phyloP scores from a whole-genome alignment of 2,113 vertebrate species.

The Bathybates hornii region DNA sequence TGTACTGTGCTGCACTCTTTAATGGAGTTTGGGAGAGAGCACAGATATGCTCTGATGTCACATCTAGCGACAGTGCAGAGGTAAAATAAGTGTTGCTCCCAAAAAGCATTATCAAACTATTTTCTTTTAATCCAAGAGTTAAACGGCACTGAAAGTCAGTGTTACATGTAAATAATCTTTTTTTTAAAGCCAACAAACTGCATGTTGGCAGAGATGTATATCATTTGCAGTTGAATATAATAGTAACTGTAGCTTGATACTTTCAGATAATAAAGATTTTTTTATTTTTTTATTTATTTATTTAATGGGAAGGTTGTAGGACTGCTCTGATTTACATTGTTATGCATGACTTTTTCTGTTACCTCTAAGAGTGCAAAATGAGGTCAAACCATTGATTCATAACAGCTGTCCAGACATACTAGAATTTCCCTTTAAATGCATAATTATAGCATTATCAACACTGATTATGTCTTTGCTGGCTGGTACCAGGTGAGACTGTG shows the following conservation, averaged over 20 bases:
- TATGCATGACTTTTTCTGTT: background rate
- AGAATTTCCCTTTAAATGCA: background rate
- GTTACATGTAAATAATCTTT: background rate
- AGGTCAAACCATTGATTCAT: background rate
- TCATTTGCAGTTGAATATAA: background rate
- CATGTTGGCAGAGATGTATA: background rate
- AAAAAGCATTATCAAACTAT: background rate
- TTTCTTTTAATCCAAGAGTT: background rate
- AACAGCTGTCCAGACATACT: background rate
- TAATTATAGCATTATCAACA: background rate
- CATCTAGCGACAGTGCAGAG: slow-evolving; percentile 73
- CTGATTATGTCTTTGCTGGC: background rate
- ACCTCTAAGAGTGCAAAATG: background rate
- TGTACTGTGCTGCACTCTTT: slow-evolving; percentile 80
- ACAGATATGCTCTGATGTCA: slow-evolving; percentile 63
- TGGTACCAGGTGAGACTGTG: slow-evolving; percentile 78
- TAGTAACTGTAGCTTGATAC: background rate
- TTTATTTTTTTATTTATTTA: rapidly evolving
- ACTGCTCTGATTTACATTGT: background rate
- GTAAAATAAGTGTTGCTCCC: slow-evolving; percentile 53
- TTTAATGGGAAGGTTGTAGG: background rate
- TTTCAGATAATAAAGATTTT: background rate
- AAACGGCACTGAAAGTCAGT: background rate
- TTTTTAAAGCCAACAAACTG: background rate
- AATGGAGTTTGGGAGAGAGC: slow-evolving; percentile 82